phyloP scores from a whole-genome alignment of 2,113 vertebrate species.

The Cyrtonyx montezumae region DNA sequence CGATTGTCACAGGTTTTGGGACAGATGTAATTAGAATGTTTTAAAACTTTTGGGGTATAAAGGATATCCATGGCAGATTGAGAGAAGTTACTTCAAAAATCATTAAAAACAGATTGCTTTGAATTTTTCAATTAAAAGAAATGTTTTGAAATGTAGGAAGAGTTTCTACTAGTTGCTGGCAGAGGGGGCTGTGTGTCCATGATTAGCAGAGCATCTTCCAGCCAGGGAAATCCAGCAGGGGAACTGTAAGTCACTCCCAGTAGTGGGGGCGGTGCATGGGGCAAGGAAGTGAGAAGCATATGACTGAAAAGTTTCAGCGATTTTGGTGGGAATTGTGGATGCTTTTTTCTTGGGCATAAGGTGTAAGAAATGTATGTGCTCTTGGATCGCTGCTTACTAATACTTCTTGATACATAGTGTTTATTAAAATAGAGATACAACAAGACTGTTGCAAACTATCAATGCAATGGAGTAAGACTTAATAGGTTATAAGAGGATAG shows the following conservation, averaged over 20 bases:
- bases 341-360: neutral
- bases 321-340: neutral
- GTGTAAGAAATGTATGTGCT: neutral
- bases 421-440: neutral
- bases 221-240: neutral
- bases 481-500: neutral
- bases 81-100: neutral
- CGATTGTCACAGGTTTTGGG: neutral
- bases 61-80: neutral
- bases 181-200: constrained; percentile 53
- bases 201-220: neutral
- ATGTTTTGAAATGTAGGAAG: neutral
- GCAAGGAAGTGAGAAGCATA: neutral
- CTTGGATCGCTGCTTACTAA: neutral
- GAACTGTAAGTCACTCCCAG: neutral
- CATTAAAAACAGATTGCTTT: neutral
- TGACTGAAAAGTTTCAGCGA: neutral
- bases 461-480: neutral
- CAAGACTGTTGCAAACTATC: neutral
- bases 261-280: neutral
- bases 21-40: neutral
- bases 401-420: neutral
- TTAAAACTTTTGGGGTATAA: neutral
- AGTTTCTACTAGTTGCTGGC: constrained; percentile 54
- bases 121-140: neutral